These are phyloP conservation scores for Scolopax mira DNA, from an alignment of 2,113 vertebrate species.

Conservation along the genomic window DNA sequence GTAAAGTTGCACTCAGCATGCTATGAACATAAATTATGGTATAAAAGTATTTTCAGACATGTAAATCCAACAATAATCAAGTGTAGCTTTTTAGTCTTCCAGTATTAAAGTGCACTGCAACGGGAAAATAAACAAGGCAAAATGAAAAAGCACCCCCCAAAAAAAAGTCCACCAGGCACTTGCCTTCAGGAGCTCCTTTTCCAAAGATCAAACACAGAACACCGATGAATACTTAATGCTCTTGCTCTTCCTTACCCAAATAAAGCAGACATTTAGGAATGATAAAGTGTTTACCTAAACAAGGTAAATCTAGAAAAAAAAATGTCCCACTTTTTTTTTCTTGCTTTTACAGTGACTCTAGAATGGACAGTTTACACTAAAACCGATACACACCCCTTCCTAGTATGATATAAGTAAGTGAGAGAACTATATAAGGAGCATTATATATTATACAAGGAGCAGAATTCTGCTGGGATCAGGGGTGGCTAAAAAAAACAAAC, in stretches of 20 bases:
- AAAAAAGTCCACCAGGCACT: background rate
- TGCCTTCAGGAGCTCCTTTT: background rate
- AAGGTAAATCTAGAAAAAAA: background rate
- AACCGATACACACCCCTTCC: background rate
- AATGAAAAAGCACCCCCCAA: accelerated
- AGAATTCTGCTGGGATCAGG: background rate
- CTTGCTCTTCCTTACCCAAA: accelerated
- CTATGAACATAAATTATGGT: background rate
- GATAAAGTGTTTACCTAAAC: background rate
- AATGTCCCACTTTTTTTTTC: no score
- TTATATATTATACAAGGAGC: background rate
- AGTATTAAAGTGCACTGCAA: background rate
- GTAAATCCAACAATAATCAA: background rate
- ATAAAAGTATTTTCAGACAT: background rate
- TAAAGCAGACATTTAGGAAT: background rate
- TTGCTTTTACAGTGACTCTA: background rate
- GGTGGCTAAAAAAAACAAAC: background rate
- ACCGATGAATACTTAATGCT: background rate
- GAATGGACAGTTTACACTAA: background rate
- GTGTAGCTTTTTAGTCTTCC: background rate
- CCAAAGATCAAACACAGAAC: background rate
- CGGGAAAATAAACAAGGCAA: background rate
- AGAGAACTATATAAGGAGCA: background rate
- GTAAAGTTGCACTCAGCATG: background rate
- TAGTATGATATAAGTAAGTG: background rate